Evolutionary conservation across 2,888 invertebrate species (phyloP), one percentile per base, ranked within the genome.

Genomic region (Cartodere bifasciata): DNA sequence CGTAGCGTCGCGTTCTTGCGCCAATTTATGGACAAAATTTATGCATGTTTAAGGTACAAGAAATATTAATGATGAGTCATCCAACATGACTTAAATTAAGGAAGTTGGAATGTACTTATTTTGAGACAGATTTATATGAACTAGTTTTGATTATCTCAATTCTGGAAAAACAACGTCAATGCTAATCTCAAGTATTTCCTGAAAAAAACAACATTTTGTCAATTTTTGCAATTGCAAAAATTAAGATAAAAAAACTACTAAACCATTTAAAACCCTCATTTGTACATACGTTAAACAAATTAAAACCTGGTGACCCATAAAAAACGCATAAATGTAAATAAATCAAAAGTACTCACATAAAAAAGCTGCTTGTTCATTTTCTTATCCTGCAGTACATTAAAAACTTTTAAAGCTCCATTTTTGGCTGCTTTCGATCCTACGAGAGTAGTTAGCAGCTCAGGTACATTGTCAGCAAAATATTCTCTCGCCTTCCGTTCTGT

Each of bases 351-450:
- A 72, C 84, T 78, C 56, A 87, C 90, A 63, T 90, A 90, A 63
- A 88, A 81, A 23, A 91, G 64, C 52, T 90, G 88, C 53, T 90
- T 90, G 60, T 91, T 91, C 52, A 87, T 76, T 49, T 74, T 72
- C 38, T 75, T 74, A 59, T 87, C 76, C 60, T 91, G 91, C 41
- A 90, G 62, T 28, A 83, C 79, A 53, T 84, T 78, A 59, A 90
- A 90, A 34, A 90, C 75, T 59, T 88, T 88, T 41, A 75, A 73
- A 1, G 85, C 78, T 25, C 91, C 91, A 42, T 79, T 71, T 42
- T 79, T 77, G 15, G 86, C 83, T 30, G 85, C 83, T 55, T 80
- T 82, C 32, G 82, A 79, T 13, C 90, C 91, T 31, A 90, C 82
- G 32, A 91, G 65, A 52, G 83, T 85, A 38, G 77, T 77, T 41